Conservation (phyloP, 2,888 invertebrate genomes). For the Hoplodrina blanda region DNA sequence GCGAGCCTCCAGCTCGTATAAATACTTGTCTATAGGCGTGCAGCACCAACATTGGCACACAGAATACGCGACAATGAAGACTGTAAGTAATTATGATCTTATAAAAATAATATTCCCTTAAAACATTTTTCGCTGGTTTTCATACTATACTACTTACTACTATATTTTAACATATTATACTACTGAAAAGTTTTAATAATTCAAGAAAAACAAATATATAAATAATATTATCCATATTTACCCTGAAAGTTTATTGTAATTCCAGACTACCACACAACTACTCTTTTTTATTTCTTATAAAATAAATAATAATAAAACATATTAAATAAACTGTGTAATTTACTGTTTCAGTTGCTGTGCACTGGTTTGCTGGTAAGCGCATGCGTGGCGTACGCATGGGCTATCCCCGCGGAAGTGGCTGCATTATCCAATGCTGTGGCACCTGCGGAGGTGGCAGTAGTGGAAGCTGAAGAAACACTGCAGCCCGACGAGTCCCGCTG, state of each 20-base stretch:
- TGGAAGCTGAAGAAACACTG: constrained; percentile 46
- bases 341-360: constrained; percentile 69
- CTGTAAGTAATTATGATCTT: constrained; percentile 73
- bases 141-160: no score
- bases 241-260: neutral
- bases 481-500: constrained; percentile 56
- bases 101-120: neutral
- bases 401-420: constrained; percentile 65
- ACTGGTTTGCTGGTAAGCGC: constrained; percentile 73
- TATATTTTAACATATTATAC: neutral
- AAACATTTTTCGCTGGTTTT: neutral
- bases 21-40: constrained; percentile 69
- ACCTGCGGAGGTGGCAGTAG: constrained; percentile 27
- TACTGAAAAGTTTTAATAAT: no score
- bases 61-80: constrained; percentile 80
- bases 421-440: constrained; percentile 61
- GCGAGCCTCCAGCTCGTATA: constrained; percentile 68
- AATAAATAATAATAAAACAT: no score
- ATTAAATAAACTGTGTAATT: no score
- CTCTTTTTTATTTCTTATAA: no score
- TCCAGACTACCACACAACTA: neutral
- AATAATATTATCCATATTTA: neutral
- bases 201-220: no score
- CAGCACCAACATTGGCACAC: constrained; percentile 68
- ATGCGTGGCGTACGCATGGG: constrained; percentile 73